Evolutionary conservation across 2,113 vertebrate genomes (phyloP).

Genomic region (Uropsilus gracilis): DNA sequence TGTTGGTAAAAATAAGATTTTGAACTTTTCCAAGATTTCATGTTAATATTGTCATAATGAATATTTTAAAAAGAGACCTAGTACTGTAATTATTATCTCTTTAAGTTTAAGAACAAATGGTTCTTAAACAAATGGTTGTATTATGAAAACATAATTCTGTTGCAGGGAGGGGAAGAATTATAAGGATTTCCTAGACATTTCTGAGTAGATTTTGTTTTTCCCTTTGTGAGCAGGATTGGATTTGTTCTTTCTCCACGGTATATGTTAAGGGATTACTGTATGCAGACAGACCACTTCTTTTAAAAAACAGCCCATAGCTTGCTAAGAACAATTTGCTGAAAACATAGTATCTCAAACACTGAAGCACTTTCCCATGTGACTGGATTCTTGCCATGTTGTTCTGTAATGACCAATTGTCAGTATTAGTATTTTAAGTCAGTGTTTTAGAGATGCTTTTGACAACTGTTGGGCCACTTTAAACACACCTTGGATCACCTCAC

Average conservation of each 20-base stretch:
- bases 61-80: not conserved
- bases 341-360: not conserved
- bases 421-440: not conserved
- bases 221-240: not conserved
- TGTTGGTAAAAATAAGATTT: not conserved
- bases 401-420: not conserved
- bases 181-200: not conserved
- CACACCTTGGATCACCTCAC: not conserved
- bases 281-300: not conserved
- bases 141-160: slow-evolving; percentile 13
- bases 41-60: slow-evolving; percentile 29
- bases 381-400: not conserved
- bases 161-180: not conserved
- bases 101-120: slow-evolving; percentile 41
- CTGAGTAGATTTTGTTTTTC: not conserved
- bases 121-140: not conserved
- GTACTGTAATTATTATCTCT: not conserved
- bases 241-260: not conserved
- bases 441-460: not conserved
- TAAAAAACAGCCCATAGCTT: not conserved
- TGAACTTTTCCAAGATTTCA: slow-evolving; percentile 14
- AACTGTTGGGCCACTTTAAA: not conserved
- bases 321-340: not conserved
- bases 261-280: not conserved
- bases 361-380: not conserved